Conservation (phyloP, 2,888 invertebrate genomes). For the Pediacus dermestoides region DNA sequence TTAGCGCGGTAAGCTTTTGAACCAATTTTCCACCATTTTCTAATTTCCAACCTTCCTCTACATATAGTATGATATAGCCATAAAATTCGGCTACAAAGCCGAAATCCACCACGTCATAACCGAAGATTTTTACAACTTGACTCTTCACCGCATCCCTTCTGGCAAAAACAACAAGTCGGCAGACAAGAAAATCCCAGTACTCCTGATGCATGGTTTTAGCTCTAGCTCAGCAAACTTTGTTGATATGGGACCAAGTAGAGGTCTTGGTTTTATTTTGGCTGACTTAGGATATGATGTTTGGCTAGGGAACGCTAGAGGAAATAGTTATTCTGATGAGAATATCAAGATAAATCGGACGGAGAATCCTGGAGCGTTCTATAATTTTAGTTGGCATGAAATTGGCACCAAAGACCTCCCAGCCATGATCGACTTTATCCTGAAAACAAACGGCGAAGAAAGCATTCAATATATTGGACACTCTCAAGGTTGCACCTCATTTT, state of each 20-base stretch:
- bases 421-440: conserved; percentile 67
- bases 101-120: conserved; percentile 64
- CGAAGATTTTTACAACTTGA: conserved; percentile 73
- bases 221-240: conserved; percentile 67
- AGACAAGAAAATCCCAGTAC: conserved; percentile 47
- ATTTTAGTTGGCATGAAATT: conserved; percentile 78
- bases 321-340: conserved; percentile 58
- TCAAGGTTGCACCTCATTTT: conserved; percentile 65
- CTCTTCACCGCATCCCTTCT: conserved; percentile 68
- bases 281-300: too few species aligned
- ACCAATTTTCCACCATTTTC: too few species aligned
- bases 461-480: conserved; percentile 77
- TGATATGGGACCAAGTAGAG: conserved; percentile 61
- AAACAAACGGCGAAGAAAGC: conserved; percentile 53
- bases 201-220: conserved; percentile 68
- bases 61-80: conserved; percentile 51
- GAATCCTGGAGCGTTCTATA: conserved; percentile 55
- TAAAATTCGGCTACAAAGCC: conserved; percentile 60
- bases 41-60: too few species aligned
- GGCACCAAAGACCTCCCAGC: conserved; percentile 71
- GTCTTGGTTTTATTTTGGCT: conserved; percentile 56
- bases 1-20: too few species aligned
- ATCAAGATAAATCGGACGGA: conserved; percentile 46
- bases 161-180: conserved; percentile 1
- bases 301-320: too few species aligned